Evolutionary conservation across 2,113 vertebrate genomes (phyloP).

Genomic region (Phocoena sinus): DNA sequence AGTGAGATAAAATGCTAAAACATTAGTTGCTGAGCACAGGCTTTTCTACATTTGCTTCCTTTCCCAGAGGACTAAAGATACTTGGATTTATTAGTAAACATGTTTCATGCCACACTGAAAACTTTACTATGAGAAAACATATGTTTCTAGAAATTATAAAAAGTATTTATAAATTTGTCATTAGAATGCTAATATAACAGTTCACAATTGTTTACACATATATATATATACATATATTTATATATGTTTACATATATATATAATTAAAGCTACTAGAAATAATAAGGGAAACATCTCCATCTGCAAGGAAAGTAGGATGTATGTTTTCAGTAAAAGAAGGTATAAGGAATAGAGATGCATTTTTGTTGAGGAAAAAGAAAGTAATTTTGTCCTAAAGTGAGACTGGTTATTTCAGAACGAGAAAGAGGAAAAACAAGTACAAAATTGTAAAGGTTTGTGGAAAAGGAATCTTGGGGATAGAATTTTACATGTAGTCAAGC

Average conservation of each 20-base stretch:
- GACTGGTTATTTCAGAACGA: neutral
- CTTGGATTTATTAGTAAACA: neutral
- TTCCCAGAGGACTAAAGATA: neutral
- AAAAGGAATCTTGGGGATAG: neutral
- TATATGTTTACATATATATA: too few species aligned
- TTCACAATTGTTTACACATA: neutral
- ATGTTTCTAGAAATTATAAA: neutral
- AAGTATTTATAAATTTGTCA: neutral
- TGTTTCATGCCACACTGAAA: neutral
- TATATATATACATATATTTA: too few species aligned
- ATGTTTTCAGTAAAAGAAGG: neutral
- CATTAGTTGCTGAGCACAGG: neutral
- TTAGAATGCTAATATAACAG: neutral
- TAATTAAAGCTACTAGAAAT: neutral
- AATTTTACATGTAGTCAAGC: neutral
- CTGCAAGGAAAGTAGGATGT: neutral
- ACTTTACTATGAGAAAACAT: neutral
- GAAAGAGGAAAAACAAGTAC: neutral
- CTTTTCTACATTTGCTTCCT: neutral
- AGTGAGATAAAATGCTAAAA: neutral
- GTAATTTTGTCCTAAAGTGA: neutral
- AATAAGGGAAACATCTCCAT: neutral
- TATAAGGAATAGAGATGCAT: neutral
- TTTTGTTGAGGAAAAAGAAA: neutral
- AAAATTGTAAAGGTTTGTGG: neutral